Evolutionary conservation across 1,140 invertebrate species (phyloP), one percentile per base, ranked within the genome.

Genomic region (Drosophila yakuba): DNA sequence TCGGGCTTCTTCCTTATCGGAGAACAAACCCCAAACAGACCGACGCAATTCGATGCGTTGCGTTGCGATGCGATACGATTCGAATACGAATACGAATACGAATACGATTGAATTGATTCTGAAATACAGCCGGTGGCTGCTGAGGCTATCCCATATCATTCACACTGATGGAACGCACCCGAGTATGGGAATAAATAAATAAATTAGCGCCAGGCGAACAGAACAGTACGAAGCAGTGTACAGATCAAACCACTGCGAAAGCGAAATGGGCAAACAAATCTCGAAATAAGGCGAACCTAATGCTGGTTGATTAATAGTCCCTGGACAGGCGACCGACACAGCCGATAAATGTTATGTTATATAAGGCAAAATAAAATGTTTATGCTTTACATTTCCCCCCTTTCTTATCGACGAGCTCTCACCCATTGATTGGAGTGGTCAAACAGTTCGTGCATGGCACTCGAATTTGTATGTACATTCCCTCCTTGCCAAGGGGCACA

Each of bases 241-340:
- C 7, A 39, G 32, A 32, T 32, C 32, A 2, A 8, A 7, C 7
- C 32, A 3, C 8, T 14, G 1, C 38, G 10, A 12, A 39, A 39
- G 4, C 32, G 14, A 39, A 39, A 60, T 52, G 32, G 12, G 32
- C 11, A 48, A 11, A 15, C 35, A 52, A 61, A 25, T 41, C 38
- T 50, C 56, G 32, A 58, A 28, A 56, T 61, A 74, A 74, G 67
- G 36, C 64, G 69, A 58, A 35, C 61, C 47, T 85, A 90, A 88
- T 90, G 78, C 81, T 69, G 32, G 58, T 81, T 90, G 75, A 90
- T 90, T 72, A 89, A 89, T 81, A 74, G 68, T 54, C 54, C 61
- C 62, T 57, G 51, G 61, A 66, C 76, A 78, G 64, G 57, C 28
- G 7, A 32, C 28, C 28, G 36, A 57, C 59, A 59, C 63, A 20